Conservation (phyloP, 2,888 invertebrate genomes). For the Drosophila cognata region DNA sequence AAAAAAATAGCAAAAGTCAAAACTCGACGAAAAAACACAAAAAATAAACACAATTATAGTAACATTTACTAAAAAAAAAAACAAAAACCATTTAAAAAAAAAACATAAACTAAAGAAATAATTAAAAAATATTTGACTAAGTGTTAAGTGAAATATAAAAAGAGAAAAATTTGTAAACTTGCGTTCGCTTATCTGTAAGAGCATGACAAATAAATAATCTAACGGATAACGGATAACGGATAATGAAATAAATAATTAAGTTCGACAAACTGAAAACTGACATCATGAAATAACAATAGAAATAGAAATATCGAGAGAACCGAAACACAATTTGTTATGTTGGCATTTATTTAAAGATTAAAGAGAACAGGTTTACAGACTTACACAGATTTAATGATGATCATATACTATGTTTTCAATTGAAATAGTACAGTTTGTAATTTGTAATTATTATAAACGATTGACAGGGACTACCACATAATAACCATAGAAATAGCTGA, state of each 20-base stretch:
- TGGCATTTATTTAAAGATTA: conserved; percentile 58
- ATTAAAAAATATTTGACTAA: conserved; percentile 62
- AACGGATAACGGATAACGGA: not conserved
- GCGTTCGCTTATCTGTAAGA: conserved; percentile 59
- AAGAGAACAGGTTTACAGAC: conserved; percentile 16
- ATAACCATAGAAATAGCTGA: conserved; percentile 72
- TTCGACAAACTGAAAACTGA: conserved; percentile 29
- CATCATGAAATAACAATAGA: conserved; percentile 28
- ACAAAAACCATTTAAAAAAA: conserved; percentile 13
- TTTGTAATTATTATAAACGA: conserved; percentile 70
- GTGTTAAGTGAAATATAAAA: conserved; percentile 64
- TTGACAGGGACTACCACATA: conserved; percentile 82
- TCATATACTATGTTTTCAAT: conserved; percentile 43
- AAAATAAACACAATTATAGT: conserved; percentile 60
- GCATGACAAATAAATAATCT: conserved; percentile 34
- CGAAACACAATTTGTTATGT: conserved; percentile 69
- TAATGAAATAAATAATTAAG: conserved; percentile 35
- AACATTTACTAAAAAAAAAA: conserved; percentile 59
- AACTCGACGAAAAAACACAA: conserved; percentile 27
- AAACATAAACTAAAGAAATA: conserved; percentile 23
- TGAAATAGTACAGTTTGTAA: conserved; percentile 58
- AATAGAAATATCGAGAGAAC: conserved; percentile 31
- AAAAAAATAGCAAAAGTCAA: conserved; percentile 68
- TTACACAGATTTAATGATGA: conserved; percentile 25
- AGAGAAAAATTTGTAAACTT: conserved; percentile 68